Conservation (phyloP, 64 coral and sea anemone genomes). For the Stichodactyla helianthus region DNA sequence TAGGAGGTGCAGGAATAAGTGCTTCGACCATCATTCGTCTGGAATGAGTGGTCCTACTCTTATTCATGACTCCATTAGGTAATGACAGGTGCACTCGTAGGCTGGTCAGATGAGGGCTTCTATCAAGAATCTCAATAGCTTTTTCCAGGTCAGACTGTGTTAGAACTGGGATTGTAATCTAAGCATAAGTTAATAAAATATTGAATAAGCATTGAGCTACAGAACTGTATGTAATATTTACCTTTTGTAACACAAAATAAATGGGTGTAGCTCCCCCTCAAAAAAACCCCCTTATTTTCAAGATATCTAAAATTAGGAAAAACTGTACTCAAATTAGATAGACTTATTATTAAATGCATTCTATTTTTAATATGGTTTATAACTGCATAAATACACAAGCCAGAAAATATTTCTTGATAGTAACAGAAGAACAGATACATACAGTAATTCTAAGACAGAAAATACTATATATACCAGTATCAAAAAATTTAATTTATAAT, state of each 20-base stretch:
- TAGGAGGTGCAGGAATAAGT: conserved; percentile 47
- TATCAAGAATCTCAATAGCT: conserved; percentile 87
- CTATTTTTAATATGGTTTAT: too few species aligned
- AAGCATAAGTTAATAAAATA: not conserved
- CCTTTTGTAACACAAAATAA: too few species aligned
- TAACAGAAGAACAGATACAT: too few species aligned
- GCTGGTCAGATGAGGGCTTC: conserved; percentile 90
- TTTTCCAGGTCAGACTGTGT: conserved; percentile 94
- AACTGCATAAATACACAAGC: too few species aligned
- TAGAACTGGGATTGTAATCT: conserved; percentile 93
- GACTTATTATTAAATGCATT: too few species aligned
- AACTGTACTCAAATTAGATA: too few species aligned
- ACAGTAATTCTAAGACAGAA: too few species aligned
- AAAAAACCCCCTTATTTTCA: too few species aligned
- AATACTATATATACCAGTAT: too few species aligned
- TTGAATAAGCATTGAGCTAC: not conserved
- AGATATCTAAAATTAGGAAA: too few species aligned
- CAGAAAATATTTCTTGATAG: too few species aligned
- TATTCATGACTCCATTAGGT: conserved; percentile 69
- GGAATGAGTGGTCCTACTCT: conserved; percentile 28
- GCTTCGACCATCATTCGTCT: conserved; percentile 31
- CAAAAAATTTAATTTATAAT: not conserved
- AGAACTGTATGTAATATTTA: not conserved
- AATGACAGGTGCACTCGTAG: conserved; percentile 80
- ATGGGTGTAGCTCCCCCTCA: too few species aligned